phyloP scores from a whole-genome alignment of 2,797 vertebrate genomes.

The Pseudocheirus occidentalis region DNA sequence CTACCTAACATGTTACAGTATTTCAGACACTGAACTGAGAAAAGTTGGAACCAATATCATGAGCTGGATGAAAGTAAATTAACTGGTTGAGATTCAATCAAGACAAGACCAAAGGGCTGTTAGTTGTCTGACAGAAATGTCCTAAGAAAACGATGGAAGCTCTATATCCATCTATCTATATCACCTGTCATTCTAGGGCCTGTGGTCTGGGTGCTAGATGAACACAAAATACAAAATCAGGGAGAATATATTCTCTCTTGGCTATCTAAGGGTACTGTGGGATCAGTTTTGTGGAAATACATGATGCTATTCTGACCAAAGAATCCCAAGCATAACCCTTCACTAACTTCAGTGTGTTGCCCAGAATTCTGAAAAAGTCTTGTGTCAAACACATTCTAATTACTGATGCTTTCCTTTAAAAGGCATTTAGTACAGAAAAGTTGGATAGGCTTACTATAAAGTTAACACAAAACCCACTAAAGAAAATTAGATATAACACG shows the following conservation, averaged over 20 bases:
- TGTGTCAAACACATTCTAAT: slow-evolving; percentile 1
- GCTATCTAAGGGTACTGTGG: neutral
- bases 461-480: slow-evolving; percentile 10
- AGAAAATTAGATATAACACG: neutral
- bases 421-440: slow-evolving; percentile 19
- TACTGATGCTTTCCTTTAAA: neutral
- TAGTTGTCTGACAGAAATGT: slow-evolving; percentile 6
- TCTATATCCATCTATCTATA: neutral
- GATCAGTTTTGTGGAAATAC: slow-evolving; percentile 16
- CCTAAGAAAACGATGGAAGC: neutral
- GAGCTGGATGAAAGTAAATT: slow-evolving; percentile 21
- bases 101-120: slow-evolving; percentile 21
- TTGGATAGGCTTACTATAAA: slow-evolving; percentile 6
- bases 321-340: neutral
- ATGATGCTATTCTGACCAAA: slow-evolving; percentile 17
- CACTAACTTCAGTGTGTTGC: slow-evolving; percentile 28
- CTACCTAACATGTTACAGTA: neutral
- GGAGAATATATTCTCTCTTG: neutral
- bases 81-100: slow-evolving; percentile 19
- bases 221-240: neutral
- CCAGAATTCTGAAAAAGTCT: slow-evolving; percentile 5
- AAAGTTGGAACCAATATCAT: slow-evolving; percentile 13
- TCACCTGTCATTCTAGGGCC: neutral
- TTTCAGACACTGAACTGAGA: slow-evolving; percentile 8
- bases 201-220: neutral